These are phyloP conservation scores for Antitype chi DNA, from an alignment of 2,888 invertebrate species.

Conservation along the genomic window DNA sequence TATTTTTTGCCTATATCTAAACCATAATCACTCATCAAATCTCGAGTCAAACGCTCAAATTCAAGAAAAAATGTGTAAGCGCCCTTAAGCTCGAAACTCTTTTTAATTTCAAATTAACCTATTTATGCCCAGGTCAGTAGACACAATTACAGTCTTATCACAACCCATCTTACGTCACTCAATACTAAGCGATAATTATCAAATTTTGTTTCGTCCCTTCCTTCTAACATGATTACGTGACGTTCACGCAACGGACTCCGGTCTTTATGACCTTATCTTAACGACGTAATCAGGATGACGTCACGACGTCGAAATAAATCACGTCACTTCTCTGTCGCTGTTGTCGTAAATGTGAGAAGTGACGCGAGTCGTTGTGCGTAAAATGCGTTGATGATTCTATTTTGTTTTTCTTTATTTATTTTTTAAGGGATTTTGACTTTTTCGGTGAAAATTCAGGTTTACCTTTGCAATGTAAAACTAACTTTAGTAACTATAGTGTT, in stretches of 20 bases:
- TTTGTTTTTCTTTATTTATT: constrained; percentile 14
- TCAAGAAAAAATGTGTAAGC: too few relatives aligned
- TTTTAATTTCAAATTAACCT: constrained; percentile 21
- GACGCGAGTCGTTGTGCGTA: constrained; percentile 24
- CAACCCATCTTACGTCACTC: constrained; percentile 30
- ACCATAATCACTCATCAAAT: too few relatives aligned
- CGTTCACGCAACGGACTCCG: constrained; percentile 34
- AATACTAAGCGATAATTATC: constrained; percentile 44
- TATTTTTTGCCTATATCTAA: too few relatives aligned
- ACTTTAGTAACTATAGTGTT: too few relatives aligned
- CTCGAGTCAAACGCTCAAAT: too few relatives aligned
- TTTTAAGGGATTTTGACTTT: neutral
- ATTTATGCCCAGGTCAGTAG: constrained; percentile 2
- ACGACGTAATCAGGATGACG: constrained; percentile 61
- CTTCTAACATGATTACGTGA: constrained; percentile 12
- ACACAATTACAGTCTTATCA: constrained; percentile 37
- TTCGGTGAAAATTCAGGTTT: too few relatives aligned
- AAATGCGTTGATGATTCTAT: constrained; percentile 33
- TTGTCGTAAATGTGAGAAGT: constrained; percentile 35
- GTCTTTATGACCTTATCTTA: constrained; percentile 54
- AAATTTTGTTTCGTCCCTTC: constrained; percentile 36
- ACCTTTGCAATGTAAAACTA: too few relatives aligned
- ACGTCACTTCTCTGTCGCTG: constrained; percentile 39
- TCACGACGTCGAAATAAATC: constrained; percentile 53
- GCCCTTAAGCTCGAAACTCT: neutral